Percentiles rank a stretch among this genome's conserved stretches.
These are phyloP conservation scores for Caligus rogercresseyi DNA, from an alignment of 1,140 invertebrate genomes.

Conservation along the genomic window DNA sequence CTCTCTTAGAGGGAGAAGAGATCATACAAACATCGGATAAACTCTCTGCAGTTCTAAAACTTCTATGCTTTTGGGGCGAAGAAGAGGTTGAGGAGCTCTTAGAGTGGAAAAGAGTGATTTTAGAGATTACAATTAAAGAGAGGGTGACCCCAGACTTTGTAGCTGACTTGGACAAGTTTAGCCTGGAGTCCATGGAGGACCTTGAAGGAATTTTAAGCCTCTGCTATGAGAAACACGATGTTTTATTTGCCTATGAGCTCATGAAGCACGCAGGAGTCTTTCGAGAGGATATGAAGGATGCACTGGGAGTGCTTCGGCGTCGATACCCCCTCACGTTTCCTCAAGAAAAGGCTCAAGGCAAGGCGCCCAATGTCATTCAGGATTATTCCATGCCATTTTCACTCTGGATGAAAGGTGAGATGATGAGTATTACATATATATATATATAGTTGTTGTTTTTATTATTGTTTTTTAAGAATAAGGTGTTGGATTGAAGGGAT, in stretches of 20 bases:
- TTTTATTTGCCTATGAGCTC: not conserved
- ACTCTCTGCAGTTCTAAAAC: not conserved
- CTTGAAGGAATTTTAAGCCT: not conserved
- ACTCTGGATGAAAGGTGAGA: too few species aligned
- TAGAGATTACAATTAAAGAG: not conserved
- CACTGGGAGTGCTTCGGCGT: not conserved
- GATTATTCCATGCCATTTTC: not conserved
- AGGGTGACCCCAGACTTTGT: not conserved
- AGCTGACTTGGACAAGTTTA: not conserved
- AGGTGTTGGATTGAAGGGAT: not conserved
- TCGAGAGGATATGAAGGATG: not conserved
- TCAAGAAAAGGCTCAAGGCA: not conserved
- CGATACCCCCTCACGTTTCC: not conserved
- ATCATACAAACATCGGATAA: not conserved
- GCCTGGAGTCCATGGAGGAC: not conserved
- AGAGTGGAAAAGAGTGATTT: not conserved
- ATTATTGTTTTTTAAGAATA: not conserved
- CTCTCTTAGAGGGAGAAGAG: not conserved
- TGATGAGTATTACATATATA: too few species aligned
- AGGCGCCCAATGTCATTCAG: not conserved
- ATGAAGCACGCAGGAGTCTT: not conserved
- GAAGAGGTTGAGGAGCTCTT: not conserved
- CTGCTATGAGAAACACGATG: not conserved
- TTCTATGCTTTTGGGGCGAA: not conserved
- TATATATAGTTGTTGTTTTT: too few species aligned